Evolutionary conservation across 2,888 invertebrate species (phyloP), one percentile per base, ranked within the genome.

Genomic region (Leucophora obtusa): DNA sequence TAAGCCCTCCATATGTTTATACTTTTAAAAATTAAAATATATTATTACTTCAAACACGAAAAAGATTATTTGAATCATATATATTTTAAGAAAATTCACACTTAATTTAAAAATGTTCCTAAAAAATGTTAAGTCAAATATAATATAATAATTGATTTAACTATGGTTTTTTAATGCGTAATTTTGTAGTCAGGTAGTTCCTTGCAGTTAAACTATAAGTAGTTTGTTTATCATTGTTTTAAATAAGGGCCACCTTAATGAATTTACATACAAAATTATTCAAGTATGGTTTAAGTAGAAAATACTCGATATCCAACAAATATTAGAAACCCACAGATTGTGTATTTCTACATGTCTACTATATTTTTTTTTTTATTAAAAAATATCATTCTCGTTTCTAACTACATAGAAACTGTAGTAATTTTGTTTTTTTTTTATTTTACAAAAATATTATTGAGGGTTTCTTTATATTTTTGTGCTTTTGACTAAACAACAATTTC

Each of bases 341-440:
- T 58, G 24, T 35, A 50, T 33, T 8, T 56, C 17, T 18, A 28
- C 51, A 35, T 28, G 38, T 68, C 47, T 17, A 69, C 50, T 17
- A 75, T 35, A 54, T 17, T 68, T 68, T 51, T 17, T 68, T 68
- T 51, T 75, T 51, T 69, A 56, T 54, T 63, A 33, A 58, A 63
- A 63, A n/a, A 10, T 11, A 38, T 11, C 14, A 75, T 58, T 51
- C 21, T 70, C 56, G 17, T 54, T 38, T 38, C n/a, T n/a, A n/a
- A n/a, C n/a, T n/a, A 38, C 18, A 60, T 43, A 9, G 28, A 62
- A 69, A 62, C 60, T 70, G 33, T 63, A 24, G 68, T 62, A 69
- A 75, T 50, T 56, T 4, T 17, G 18, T 35, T 14, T 14, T n/a
- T 60, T 24, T 56, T 14, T 14, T n/a, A 47, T 24, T 56, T 63